phyloP scores from a whole-genome alignment of 2,797 vertebrate genomes.

The Gambelia wislizenii region DNA sequence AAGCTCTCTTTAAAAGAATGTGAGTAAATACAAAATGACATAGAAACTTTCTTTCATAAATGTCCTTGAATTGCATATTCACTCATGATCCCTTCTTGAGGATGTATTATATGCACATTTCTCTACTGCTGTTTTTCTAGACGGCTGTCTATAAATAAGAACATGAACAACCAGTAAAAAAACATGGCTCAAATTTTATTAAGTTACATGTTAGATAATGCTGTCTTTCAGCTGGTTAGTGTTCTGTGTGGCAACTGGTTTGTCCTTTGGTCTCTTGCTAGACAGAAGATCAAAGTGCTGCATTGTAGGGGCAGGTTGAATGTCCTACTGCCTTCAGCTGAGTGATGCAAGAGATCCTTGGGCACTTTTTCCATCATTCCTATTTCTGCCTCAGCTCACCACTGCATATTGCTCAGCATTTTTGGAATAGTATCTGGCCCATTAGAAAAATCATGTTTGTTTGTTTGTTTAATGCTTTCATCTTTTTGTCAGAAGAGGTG shows the following conservation, averaged over 20 bases:
- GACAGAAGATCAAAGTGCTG: fast-evolving
- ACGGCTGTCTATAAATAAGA: neutral
- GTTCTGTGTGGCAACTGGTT: neutral
- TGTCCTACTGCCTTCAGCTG: conserved; percentile 1
- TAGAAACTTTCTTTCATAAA: conserved; percentile 18
- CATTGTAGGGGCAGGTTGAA: fast-evolving
- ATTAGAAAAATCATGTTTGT: neutral
- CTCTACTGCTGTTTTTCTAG: neutral
- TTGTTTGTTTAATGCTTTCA: neutral
- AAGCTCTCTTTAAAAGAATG: conserved; percentile 13
- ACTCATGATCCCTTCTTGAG: neutral
- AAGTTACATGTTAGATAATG: neutral
- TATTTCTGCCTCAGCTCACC: conserved; percentile 13
- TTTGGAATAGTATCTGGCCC: neutral
- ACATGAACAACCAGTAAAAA: neutral
- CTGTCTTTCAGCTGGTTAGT: neutral
- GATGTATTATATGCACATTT: neutral
- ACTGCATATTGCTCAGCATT: conserved; percentile 6
- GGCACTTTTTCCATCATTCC: conserved; percentile 1
- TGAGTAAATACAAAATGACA: neutral
- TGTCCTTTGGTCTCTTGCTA: neutral
- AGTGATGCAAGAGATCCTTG: neutral
- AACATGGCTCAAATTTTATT: neutral
- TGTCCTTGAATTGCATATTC: neutral
- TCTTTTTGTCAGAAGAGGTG: neutral